Evolutionary conservation across 2,113 vertebrate genomes (phyloP).

Genomic region (Ibidorhyncha struthersii): DNA sequence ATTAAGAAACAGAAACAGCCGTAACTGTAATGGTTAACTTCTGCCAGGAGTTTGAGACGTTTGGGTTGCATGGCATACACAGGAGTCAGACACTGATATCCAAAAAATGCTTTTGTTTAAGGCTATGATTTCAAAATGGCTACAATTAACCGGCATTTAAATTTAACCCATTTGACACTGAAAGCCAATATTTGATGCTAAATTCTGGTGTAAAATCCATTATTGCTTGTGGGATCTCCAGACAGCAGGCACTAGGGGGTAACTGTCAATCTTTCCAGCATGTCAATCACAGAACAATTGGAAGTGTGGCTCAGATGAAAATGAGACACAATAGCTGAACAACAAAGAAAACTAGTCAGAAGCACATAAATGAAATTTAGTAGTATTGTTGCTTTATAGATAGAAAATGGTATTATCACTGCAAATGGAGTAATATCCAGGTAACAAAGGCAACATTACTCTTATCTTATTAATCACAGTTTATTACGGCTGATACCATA

Average conservation of each 20-base stretch:
- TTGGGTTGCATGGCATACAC: background rate
- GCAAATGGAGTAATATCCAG: background rate
- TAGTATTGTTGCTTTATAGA: constrained; percentile 5
- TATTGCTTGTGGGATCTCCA: constrained; percentile 72
- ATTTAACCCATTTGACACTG: constrained; percentile 72
- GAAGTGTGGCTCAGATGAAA: constrained; percentile 67
- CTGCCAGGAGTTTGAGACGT: background rate
- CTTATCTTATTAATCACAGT: background rate
- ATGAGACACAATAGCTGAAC: constrained; percentile 64
- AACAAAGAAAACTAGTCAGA: constrained; percentile 68
- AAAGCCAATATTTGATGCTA: constrained; percentile 74
- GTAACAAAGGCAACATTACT: background rate
- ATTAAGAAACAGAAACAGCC: background rate
- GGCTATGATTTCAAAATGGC: constrained; percentile 46
- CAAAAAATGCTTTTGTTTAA: constrained; percentile 49
- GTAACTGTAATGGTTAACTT: background rate
- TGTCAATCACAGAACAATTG: constrained; percentile 66
- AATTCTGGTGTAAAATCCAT: constrained; percentile 72
- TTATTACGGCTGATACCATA: background rate
- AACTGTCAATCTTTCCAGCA: constrained; percentile 71
- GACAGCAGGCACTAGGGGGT: constrained; percentile 70
- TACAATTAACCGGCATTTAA: constrained; percentile 65
- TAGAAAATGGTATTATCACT: background rate
- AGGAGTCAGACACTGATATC: background rate
- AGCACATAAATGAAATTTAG: constrained; percentile 17